Evolutionary conservation across 2,113 vertebrate species (phyloP).

Genomic region (Cebidichthys violaceus): DNA sequence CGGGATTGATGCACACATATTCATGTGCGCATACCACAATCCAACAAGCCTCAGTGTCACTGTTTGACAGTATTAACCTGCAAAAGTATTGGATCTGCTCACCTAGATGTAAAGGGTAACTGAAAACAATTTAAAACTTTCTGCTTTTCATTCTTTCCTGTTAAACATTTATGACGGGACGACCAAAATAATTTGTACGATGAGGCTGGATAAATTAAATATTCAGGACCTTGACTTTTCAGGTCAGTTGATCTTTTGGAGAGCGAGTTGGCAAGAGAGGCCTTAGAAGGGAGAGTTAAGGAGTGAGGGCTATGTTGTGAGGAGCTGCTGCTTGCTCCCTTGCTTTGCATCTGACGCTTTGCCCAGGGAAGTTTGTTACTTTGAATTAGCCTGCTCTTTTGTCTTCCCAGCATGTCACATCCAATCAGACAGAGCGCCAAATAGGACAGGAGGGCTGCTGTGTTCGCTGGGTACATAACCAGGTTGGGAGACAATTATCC

Average conservation of each 20-base stretch:
- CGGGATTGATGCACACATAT: constrained; percentile 44
- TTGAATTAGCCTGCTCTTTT: constrained; percentile 96
- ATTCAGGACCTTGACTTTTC: constrained; percentile 77
- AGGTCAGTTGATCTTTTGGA: constrained; percentile 78
- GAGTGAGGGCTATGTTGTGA: constrained; percentile 76
- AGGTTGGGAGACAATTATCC: constrained; percentile 87
- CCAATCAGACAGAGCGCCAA: constrained; percentile 90
- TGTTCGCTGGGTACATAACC: constrained; percentile 91
- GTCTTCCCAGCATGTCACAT: constrained; percentile 93
- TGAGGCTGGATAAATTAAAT: constrained; percentile 74
- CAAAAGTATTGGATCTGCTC: constrained; percentile 2
- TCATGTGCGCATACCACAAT: constrained; percentile 9
- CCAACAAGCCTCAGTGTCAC: constrained; percentile 28
- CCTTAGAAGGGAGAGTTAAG: constrained; percentile 49
- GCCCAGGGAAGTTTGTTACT: constrained; percentile 97
- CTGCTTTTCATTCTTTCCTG: constrained; percentile 40
- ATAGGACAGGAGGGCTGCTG: constrained; percentile 85
- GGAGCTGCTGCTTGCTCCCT: constrained; percentile 71
- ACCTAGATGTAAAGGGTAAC: constrained; percentile 41
- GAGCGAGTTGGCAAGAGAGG: constrained; percentile 34
- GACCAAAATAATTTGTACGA: constrained; percentile 77
- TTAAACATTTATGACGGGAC: constrained; percentile 71
- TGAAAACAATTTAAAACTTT: constrained; percentile 65
- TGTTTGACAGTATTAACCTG: constrained; percentile 23
- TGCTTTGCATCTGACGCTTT: constrained; percentile 76